Conservation (phyloP, 2,797 vertebrate genomes). For the Hoplostethus atlanticus region DNA sequence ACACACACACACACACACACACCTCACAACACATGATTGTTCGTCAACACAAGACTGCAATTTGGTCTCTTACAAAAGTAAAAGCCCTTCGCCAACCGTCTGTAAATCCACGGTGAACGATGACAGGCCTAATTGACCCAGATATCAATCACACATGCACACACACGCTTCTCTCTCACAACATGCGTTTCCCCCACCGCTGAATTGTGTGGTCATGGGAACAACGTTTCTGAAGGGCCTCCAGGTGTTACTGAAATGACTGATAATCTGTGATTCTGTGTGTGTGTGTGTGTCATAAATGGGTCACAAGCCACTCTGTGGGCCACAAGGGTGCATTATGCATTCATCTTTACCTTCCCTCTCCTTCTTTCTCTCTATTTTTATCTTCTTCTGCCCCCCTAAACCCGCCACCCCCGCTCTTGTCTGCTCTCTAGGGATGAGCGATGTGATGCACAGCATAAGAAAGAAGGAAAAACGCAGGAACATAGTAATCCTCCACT, state of each 20-base stretch:
- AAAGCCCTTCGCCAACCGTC: not conserved
- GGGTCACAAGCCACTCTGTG: slow-evolving; percentile 49
- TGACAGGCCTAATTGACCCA: not conserved
- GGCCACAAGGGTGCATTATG: slow-evolving; percentile 36
- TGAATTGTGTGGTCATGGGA: slow-evolving; percentile 10
- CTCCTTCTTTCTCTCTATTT: slow-evolving; percentile 23
- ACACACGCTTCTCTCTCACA: not conserved
- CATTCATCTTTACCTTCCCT: slow-evolving; percentile 37
- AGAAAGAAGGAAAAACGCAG: slow-evolving; percentile 5
- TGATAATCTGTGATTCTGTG: not conserved
- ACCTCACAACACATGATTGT: not conserved
- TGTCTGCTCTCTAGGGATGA: not conserved
- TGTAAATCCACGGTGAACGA: slow-evolving; percentile 1
- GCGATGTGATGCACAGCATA: slow-evolving; percentile 9
- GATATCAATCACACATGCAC: slow-evolving; percentile 1
- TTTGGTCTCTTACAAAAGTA: not conserved
- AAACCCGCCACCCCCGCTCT: not conserved
- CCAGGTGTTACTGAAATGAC: slow-evolving; percentile 28
- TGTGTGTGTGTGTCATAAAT: slow-evolving; percentile 47
- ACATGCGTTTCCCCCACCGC: no score
- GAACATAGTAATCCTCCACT: not conserved
- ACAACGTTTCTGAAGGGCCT: slow-evolving; percentile 8
- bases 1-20: slow-evolving; percentile 9
- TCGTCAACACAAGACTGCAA: slow-evolving; percentile 1
- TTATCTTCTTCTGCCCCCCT: slow-evolving; percentile 14